These are phyloP conservation scores for Hirudinaria manillensis DNA, from an alignment of 2,888 invertebrate genomes.

Conservation along the genomic window DNA sequence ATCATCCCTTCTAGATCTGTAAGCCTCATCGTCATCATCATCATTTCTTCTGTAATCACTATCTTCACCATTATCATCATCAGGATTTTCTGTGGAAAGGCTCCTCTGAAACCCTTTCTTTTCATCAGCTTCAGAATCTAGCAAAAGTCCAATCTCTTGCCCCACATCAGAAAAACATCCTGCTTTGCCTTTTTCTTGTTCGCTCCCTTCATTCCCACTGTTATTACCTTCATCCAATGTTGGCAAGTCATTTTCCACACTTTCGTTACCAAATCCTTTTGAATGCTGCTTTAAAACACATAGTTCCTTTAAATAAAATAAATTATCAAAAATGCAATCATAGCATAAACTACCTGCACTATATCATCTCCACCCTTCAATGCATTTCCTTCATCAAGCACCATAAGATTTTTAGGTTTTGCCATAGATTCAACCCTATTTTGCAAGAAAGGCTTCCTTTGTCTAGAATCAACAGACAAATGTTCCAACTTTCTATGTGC, in stretches of 20 bases:
- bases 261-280: not conserved
- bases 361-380: not conserved
- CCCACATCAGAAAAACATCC: not conserved
- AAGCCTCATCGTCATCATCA: slow-evolving; percentile 20
- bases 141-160: not conserved
- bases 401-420: not conserved
- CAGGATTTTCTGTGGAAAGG: slow-evolving; percentile 8
- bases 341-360: not conserved
- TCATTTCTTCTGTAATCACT: slow-evolving; percentile 19
- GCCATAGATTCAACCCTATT: not conserved
- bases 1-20: slow-evolving; percentile 4
- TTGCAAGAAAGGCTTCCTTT: not conserved
- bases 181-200: not conserved
- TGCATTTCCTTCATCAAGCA: not conserved
- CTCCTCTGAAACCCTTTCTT: not conserved
- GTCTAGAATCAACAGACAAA: not conserved
- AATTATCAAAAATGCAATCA: too few species aligned
- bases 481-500: not conserved
- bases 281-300: not conserved
- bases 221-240: not conserved
- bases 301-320: too few species aligned
- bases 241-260: not conserved
- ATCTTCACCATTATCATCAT: slow-evolving; percentile 15
- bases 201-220: slow-evolving; percentile 6
- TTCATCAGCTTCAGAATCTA: not conserved